A percentile compares a stretch with the other conserved stretches of the same genome.
These are phyloP conservation scores for Corythaeola cristata DNA, from an alignment of 2,113 vertebrate species.

Conservation along the genomic window DNA sequence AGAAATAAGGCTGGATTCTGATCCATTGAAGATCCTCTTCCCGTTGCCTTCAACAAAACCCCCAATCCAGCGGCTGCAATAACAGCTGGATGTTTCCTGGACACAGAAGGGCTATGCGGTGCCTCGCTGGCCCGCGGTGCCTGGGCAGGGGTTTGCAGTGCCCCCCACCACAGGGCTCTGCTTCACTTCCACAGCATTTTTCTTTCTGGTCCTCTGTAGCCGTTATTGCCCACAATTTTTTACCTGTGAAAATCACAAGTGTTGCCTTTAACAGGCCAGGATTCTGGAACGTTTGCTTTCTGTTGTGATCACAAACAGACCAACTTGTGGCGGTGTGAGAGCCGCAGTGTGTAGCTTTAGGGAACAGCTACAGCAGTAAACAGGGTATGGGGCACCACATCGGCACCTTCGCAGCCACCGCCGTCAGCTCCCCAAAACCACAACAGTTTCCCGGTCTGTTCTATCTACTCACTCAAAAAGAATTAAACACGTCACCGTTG, in stretches of 20 bases:
- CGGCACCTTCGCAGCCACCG: background rate
- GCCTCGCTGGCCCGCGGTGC: background rate
- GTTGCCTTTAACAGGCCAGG: background rate
- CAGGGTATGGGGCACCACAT: no score
- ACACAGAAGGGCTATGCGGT: background rate
- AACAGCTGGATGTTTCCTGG: conserved; percentile 6
- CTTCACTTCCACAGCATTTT: background rate
- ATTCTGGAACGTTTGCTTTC: background rate
- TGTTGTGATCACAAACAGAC: background rate
- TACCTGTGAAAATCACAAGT: background rate
- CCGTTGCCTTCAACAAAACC: background rate
- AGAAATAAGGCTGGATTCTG: conserved; percentile 3
- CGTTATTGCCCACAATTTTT: background rate
- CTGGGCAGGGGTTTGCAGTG: background rate
- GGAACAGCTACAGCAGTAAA: no score
- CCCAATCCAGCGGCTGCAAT: background rate
- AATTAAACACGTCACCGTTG: background rate
- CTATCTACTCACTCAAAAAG: background rate
- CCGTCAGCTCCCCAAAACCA: background rate
- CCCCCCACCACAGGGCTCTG: background rate
- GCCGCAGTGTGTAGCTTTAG: background rate
- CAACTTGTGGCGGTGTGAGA: background rate
- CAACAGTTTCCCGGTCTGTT: background rate
- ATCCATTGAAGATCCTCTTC: conserved; percentile 24
- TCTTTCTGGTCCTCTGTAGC: background rate